A percentile compares a stretch with the other conserved stretches of the same genome.
phyloP scores from a whole-genome alignment of 2,797 vertebrate genomes.

The Onychomys arenicola region DNA sequence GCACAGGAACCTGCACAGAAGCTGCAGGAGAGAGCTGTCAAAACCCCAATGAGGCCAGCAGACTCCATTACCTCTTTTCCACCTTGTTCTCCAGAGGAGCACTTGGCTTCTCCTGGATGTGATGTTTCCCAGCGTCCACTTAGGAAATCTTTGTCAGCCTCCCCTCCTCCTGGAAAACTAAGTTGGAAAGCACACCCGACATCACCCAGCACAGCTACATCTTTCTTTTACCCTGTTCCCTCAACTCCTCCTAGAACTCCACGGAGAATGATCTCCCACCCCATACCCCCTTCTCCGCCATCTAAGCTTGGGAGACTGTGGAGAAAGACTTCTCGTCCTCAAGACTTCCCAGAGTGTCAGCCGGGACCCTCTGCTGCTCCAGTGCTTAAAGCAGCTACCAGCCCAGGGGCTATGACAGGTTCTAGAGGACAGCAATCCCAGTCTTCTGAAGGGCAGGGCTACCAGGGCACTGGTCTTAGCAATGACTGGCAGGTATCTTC shows the following conservation, averaged over 20 bases:
- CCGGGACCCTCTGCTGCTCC: background rate
- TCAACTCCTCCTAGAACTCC: conserved; percentile 37
- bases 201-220: conserved; percentile 25
- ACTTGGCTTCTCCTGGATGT: accelerated
- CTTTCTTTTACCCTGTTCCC: background rate
- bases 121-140: background rate
- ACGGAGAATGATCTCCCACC: background rate
- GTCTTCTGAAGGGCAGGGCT: background rate
- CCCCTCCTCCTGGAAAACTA: background rate
- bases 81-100: background rate
- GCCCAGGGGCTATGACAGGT: background rate
- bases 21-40: background rate
- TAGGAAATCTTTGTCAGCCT: conserved; percentile 17
- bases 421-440: background rate
- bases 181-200: conserved; percentile 21
- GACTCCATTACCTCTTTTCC: background rate
- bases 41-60: background rate
- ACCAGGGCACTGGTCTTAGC: background rate
- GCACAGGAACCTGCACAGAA: background rate
- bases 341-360: conserved; percentile 52
- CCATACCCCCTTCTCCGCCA: background rate
- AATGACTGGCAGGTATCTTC: conserved; percentile 79
- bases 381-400: background rate
- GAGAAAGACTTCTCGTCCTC: background rate
- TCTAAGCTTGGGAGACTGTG: background rate